These are phyloP conservation scores for Phymatocera aterrima DNA, from an alignment of 2,888 invertebrate genomes.

Conservation along the genomic window DNA sequence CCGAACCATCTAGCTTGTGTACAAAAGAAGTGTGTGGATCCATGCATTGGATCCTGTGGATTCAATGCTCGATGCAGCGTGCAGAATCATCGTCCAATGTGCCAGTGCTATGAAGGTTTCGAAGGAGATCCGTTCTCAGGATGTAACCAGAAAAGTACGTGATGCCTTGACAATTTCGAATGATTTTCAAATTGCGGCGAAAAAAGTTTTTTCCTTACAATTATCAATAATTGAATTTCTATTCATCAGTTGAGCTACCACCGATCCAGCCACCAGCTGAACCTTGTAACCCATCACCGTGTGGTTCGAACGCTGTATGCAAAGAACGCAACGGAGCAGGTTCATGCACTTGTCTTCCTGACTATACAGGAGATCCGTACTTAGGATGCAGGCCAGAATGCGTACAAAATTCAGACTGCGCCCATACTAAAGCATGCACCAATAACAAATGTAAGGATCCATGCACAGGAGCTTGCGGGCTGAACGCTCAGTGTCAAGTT, in stretches of 20 bases:
- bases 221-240: constrained; percentile 1
- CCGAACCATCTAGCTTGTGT: constrained; percentile 85
- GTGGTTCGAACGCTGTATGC: constrained; percentile 91
- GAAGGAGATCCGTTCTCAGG: constrained; percentile 89
- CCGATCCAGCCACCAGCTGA: constrained; percentile 75
- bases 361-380: constrained; percentile 92
- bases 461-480: constrained; percentile 88
- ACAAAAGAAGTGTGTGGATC: constrained; percentile 83
- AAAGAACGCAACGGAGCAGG: constrained; percentile 88
- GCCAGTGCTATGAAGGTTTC: constrained; percentile 84
- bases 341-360: constrained; percentile 88
- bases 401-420: constrained; percentile 90
- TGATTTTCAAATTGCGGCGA: background rate
- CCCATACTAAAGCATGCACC: constrained; percentile 85
- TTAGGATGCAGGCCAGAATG: constrained; percentile 92
- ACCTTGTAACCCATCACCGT: constrained; percentile 90
- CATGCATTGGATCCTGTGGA: constrained; percentile 86
- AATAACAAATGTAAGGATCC: constrained; percentile 91
- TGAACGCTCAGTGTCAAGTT: constrained; percentile 89
- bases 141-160: constrained; percentile 77
- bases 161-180: background rate
- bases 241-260: constrained; percentile 77
- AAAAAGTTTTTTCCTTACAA: background rate
- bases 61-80: constrained; percentile 86
- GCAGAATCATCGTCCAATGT: constrained; percentile 86